These are phyloP conservation scores for Adrianichthys oophorus DNA, from an alignment of 2,797 vertebrate species.

Conservation along the genomic window DNA sequence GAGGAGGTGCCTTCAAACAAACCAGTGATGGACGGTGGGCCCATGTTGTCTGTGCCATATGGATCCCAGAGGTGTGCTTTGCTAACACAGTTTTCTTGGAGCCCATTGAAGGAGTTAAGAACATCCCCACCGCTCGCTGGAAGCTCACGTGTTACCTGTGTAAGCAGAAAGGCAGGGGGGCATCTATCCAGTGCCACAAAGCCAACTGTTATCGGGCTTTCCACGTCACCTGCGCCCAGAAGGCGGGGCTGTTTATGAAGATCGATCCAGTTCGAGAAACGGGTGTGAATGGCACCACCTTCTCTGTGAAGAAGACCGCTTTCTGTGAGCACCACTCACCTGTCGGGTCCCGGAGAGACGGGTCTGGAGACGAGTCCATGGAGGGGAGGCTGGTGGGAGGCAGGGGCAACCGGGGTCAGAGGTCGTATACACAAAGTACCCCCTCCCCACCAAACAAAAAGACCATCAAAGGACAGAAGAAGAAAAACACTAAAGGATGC, in stretches of 20 bases:
- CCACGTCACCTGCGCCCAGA: slow-evolving; percentile 96
- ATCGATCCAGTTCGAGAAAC: slow-evolving; percentile 96
- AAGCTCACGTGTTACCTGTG: slow-evolving; percentile 96
- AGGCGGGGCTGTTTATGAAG: slow-evolving; percentile 96
- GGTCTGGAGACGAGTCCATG: slow-evolving; percentile 78
- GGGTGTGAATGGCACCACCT: slow-evolving; percentile 89
- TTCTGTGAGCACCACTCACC: slow-evolving; percentile 94
- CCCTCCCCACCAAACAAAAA: slow-evolving; percentile 79
- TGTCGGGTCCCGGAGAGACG: slow-evolving; percentile 71
- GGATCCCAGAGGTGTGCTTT: slow-evolving; percentile 99
- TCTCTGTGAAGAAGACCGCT: slow-evolving; percentile 96
- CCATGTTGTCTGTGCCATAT: slow-evolving; percentile 98
- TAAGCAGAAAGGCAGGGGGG: slow-evolving; percentile 94
- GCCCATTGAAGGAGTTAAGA: slow-evolving; percentile 94
- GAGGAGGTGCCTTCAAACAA: slow-evolving; percentile 98
- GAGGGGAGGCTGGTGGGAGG: slow-evolving; percentile 75
- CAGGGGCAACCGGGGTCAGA: slow-evolving; percentile 76
- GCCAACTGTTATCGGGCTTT: slow-evolving; percentile 98
- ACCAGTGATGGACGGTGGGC: slow-evolving; percentile 96
- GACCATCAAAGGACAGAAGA: slow-evolving; percentile 76
- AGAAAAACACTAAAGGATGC: slow-evolving; percentile 82
- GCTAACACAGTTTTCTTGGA: slow-evolving; percentile 98
- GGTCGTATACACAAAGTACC: slow-evolving; percentile 78
- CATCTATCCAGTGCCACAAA: slow-evolving; percentile 98
- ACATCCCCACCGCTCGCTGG: slow-evolving; percentile 95